Evolutionary conservation across 30 jellyfish, hydroid and myxozoan genomes (phyloP).

Genomic region (Clytia hemisphaerica): DNA sequence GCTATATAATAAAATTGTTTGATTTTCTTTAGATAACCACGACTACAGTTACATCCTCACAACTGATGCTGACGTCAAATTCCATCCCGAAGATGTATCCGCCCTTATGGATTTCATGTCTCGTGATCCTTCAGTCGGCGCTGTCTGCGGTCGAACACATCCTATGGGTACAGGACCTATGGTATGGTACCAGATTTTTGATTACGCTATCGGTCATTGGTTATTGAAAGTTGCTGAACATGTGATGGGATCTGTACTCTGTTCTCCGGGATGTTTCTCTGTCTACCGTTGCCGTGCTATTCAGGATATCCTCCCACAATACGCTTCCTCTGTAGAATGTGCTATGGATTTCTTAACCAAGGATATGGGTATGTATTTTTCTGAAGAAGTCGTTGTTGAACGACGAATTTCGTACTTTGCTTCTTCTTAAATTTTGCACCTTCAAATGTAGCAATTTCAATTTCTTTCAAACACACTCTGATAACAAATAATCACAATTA

Average conservation of each 20-base stretch:
- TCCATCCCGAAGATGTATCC: slow-evolving; percentile 62
- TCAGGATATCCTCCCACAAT: slow-evolving; percentile 69
- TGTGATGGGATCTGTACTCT: slow-evolving; percentile 88
- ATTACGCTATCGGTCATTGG: slow-evolving; percentile 96
- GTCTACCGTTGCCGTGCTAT: slow-evolving; percentile 80
- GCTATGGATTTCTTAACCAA: slow-evolving; percentile 88
- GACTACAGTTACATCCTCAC: slow-evolving; percentile 85
- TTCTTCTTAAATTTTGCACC: too few species aligned
- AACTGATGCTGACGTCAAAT: slow-evolving; percentile 76
- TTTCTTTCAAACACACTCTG: neutral
- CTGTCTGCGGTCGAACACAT: slow-evolving; percentile 91
- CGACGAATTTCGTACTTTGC: too few species aligned
- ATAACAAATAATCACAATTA: neutral
- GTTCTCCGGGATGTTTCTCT: slow-evolving; percentile 95
- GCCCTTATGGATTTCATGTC: slow-evolving; percentile 86
- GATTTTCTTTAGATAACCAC: slow-evolving; percentile 30
- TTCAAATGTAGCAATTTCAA: neutral
- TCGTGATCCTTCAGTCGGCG: slow-evolving; percentile 92
- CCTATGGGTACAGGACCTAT: slow-evolving; percentile 93
- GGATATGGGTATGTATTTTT: slow-evolving; percentile 87
- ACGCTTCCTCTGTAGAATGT: slow-evolving; percentile 82
- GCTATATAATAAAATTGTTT: too few species aligned
- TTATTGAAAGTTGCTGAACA: slow-evolving; percentile 91
- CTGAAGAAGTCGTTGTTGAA: neutral
- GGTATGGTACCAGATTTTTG: slow-evolving; percentile 87